Evolutionary conservation across 1,140 invertebrate species (phyloP), one percentile per base, ranked within the genome.

Genomic region (Muscidifurax raptorellus): DNA sequence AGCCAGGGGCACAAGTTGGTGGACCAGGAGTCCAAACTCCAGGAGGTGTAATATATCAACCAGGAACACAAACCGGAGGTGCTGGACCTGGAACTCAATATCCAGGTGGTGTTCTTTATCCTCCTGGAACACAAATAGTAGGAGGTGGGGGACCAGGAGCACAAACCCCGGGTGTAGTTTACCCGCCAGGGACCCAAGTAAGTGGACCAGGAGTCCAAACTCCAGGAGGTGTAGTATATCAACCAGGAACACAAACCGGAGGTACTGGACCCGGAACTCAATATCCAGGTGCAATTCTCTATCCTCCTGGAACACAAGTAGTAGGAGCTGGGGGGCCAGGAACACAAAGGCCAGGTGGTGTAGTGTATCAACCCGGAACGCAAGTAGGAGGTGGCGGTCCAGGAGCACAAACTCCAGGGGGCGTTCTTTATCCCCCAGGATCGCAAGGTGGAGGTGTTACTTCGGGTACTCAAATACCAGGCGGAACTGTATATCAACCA

Each of bases 321-420:
- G 36, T 0, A 36, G 36, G 36, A 32, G 32, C n/a, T 5, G 36
- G 76, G 36, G 44, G 25, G 22, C 15, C 32, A 25, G 30, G 27
- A 27, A 25, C 18, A 13, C 47, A 80, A 82, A 67, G n/a, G 59
- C 36, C 36, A 27, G 30, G 72, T 40, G 52, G 22, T 5, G 52
- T 47, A 7, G 15, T 59, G 22, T 59, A 59, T 59, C 52, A 59
- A 66, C 77, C 83, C 59, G 80, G 64, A 69, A 66, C 69, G 72
- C 80, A 80, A 84, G 47, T 74, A 81, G 78, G 18, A 81, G 78
- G 18, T 25, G 52, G 30, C 18, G 15, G 7, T 2, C n/a, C 32
- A 76, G 52, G 71, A 32, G 28, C 5, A 32, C 81, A 67, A 75
- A 6, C 10, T 7, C 15, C 82, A 36, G 47, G 30, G 18, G n/a